Conservation (phyloP, 2,797 vertebrate species). For the Ceryle rudis region DNA sequence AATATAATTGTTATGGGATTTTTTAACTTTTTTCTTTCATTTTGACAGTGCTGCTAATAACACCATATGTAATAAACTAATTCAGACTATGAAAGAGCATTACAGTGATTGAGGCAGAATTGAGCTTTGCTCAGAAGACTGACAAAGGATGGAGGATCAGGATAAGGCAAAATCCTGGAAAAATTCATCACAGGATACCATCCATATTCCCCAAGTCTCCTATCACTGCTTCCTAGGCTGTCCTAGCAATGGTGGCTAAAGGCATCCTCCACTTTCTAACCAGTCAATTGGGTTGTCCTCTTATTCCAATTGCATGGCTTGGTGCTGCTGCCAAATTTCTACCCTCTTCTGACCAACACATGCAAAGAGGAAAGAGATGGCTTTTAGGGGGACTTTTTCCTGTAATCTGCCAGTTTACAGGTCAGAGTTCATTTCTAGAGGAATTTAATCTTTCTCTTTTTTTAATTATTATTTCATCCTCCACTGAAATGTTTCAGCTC, state of each 20-base stretch:
- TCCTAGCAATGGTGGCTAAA: neutral
- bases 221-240: neutral
- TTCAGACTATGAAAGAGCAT: neutral
- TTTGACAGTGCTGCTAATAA: neutral
- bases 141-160: neutral
- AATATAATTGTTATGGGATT: neutral
- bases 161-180: neutral
- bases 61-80: rapidly evolving
- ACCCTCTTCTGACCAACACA: neutral
- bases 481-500: neutral
- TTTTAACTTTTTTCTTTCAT: neutral
- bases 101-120: neutral
- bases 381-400: neutral
- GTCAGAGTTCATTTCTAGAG: neutral
- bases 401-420: rapidly evolving
- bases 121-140: neutral
- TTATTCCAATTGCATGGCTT: neutral
- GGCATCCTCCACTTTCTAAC: neutral
- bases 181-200: neutral
- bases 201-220: neutral
- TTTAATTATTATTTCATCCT: neutral
- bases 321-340: neutral
- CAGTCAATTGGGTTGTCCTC: neutral
- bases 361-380: neutral
- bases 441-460: neutral